Percentiles rank a stretch among this genome's conserved stretches.
Conservation (phyloP, 1,140 invertebrate genomes). For the Calliphora vicina region DNA sequence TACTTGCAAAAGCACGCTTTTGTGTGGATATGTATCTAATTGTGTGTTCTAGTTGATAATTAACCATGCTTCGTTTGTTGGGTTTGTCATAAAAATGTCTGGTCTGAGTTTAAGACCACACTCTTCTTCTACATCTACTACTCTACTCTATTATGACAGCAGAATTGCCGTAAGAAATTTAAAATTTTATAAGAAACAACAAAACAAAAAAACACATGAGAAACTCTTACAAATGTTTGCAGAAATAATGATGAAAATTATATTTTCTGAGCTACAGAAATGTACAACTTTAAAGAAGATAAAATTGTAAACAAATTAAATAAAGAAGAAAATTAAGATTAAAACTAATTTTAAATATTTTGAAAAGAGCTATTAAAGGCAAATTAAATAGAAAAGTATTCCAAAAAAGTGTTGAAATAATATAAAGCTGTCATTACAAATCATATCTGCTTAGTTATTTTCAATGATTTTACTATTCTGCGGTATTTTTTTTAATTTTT, state of each 20-base stretch:
- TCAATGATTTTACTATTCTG: too few relatives aligned
- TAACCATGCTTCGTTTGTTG: neutral
- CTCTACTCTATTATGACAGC: neutral
- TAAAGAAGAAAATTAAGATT: too few relatives aligned
- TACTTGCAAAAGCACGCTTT: too few relatives aligned
- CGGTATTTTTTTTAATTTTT: too few relatives aligned
- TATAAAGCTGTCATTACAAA: too few relatives aligned
- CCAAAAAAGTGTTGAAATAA: too few relatives aligned
- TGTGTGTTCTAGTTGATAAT: neutral
- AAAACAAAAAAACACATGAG: neutral
- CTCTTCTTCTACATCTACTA: neutral
- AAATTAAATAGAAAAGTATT: too few relatives aligned
- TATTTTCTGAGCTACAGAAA: neutral
- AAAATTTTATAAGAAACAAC: neutral
- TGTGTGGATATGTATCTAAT: too few relatives aligned
- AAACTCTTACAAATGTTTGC: neutral
- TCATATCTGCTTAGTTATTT: too few relatives aligned
- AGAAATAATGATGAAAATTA: neutral
- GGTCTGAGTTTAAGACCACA: neutral
- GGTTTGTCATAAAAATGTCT: slow-evolving; percentile 8
- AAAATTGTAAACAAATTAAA: too few relatives aligned
- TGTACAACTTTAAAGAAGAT: neutral
- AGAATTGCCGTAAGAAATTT: neutral
- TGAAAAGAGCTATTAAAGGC: too few relatives aligned
- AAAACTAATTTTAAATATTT: too few relatives aligned